Base-by-base conservation (phyloP, 2,888 invertebrate species). In the Sialis fuliginosa region DNA sequence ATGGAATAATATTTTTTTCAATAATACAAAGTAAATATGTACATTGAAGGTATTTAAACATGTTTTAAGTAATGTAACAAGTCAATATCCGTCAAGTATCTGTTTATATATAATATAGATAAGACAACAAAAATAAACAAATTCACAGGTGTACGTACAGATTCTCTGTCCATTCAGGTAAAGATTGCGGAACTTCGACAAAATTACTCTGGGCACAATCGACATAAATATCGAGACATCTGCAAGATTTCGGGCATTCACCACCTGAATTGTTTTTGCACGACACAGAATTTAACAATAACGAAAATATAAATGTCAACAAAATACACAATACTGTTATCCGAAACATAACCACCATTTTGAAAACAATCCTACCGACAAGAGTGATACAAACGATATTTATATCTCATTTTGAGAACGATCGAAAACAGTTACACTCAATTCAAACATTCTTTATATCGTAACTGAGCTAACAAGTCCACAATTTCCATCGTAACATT, bases 151-250 rank as follows among this genome's bases (percentile, higher is more conserved):
- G 45, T 60, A 72, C 74, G 78, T 77, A 85, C 78, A 87, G 71
- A 60, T 74, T 72, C 67, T 76, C 74, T 62, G 81, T 79, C 81
- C 85, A 85, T 66, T 69, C 69, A 50, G 86, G 86, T 62, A 87
- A 70, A 66, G 76, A 66, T 49, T 62, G 69, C 54, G 87, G 85
- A 62, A 86, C 74, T 57, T 72, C 69, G 54, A 71, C 70, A 58
- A 86, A 72, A 63, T 77, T 78, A 60, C 74, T 73, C 58, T 75
- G 76, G 54, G 79, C 76, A 70, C 87, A 88, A 66, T 83, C 81
- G 50, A 85, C 80, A 63, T 78, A 78, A 56, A 72, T 71, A 57
- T 79, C 77, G 55, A 85, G 67, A 64, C 85, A 86, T 58, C 70
- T 72, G 65, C 87, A 88, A 62, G 69, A 69, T 56, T 71, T 70